Evolutionary conservation across 2,797 vertebrate genomes (phyloP).

Genomic region (Poliocrania exsul): DNA sequence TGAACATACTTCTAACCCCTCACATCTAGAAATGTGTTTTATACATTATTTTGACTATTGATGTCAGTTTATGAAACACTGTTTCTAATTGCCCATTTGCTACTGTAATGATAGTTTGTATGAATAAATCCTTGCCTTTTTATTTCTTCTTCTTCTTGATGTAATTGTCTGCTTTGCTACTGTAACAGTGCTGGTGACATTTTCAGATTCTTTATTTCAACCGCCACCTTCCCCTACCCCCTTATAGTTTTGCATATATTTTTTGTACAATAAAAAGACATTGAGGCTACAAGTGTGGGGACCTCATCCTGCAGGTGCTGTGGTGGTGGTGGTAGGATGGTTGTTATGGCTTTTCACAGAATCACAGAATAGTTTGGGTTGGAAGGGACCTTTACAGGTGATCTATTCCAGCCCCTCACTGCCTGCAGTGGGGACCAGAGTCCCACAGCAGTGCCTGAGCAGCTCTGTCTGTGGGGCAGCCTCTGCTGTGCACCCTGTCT

Average conservation of each 20-base stretch:
- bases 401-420: not conserved
- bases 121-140: not conserved
- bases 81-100: not conserved
- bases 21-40: not conserved
- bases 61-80: not conserved
- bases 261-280: not conserved
- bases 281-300: too few species aligned
- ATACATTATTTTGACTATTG: not conserved
- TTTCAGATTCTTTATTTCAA: not conserved
- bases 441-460: not conserved
- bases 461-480: not conserved
- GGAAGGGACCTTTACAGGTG: not conserved
- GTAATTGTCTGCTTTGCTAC: not conserved
- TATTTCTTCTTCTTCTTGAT: not conserved
- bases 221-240: not conserved
- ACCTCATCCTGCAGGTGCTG: fast-evolving
- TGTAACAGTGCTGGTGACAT: not conserved
- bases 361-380: not conserved
- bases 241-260: not conserved
- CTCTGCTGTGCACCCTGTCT: fast-evolving
- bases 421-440: not conserved
- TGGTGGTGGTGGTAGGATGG: not conserved
- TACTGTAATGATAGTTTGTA: not conserved
- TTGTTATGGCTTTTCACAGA: not conserved
- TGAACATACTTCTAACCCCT: not conserved